A percentile compares a stretch with the other conserved stretches of the same genome.
phyloP scores from a whole-genome alignment of 92 coral and sea anemone genomes.

The Bergia puertoricense region DNA sequence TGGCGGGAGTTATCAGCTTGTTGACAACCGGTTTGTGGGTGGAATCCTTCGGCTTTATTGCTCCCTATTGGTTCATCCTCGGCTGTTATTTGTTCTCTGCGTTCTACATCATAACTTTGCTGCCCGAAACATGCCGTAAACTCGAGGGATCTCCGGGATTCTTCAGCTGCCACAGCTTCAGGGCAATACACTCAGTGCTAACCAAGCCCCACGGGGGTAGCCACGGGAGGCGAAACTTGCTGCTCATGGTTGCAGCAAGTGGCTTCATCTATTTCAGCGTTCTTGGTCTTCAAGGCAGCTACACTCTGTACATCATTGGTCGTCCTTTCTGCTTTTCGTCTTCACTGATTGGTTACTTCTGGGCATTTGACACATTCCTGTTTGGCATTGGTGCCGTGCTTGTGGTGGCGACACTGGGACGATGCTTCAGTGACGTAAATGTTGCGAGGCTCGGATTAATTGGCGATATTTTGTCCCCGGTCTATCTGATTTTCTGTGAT shows the following conservation, averaged over 20 bases:
- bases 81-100: not conserved
- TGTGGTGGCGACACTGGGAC: conserved; percentile 52
- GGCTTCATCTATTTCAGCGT: not conserved
- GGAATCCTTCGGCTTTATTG: not conserved
- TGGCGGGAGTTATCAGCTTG: conserved; percentile 15
- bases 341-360: conserved; percentile 21
- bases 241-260: conserved; percentile 1
- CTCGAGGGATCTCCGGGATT: not conserved
- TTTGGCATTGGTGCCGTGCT: conserved; percentile 5
- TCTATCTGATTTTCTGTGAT: conserved; percentile 45
- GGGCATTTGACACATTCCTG: not conserved
- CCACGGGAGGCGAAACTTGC: conserved; percentile 8
- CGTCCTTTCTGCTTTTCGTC: conserved; percentile 24
- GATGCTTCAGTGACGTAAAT: conserved; percentile 53
- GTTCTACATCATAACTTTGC: not conserved
- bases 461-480: conserved; percentile 41
- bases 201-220: conserved; percentile 13
- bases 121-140: not conserved
- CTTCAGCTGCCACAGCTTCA: conserved; percentile 18
- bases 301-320: not conserved
- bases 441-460: conserved; percentile 55
- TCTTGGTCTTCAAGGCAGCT: conserved; percentile 15
- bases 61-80: conserved; percentile 14
- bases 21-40: conserved; percentile 14
- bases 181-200: not conserved